A percentile compares a stretch with the other conserved stretches of the same genome.
Conservation (phyloP, 2,888 invertebrate genomes). For the Eupithecia tripunctaria region DNA sequence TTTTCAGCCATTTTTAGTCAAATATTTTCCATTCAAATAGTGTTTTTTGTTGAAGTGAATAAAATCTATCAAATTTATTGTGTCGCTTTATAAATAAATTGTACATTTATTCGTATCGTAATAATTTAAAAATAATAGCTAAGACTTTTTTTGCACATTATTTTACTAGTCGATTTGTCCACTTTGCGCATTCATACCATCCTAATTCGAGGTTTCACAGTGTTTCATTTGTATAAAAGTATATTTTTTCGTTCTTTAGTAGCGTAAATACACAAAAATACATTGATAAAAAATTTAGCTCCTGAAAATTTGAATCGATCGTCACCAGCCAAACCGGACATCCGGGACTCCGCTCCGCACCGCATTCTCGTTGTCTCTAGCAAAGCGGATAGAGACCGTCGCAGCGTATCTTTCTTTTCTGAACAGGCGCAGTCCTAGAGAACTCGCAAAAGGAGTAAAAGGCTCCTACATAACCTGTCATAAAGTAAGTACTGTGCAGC, state of each 20-base stretch:
- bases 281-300: constrained; percentile 42
- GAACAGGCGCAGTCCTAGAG: constrained; percentile 84
- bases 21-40: constrained; percentile 76
- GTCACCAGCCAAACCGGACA: constrained; percentile 68
- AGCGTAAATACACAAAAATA: constrained; percentile 26
- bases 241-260: constrained; percentile 32
- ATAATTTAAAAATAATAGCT: constrained; percentile 39
- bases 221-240: constrained; percentile 43
- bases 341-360: constrained; percentile 80
- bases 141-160: constrained; percentile 41
- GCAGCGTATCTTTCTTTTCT: constrained; percentile 83
- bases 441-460: constrained; percentile 85
- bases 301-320: constrained; percentile 61
- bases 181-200: constrained; percentile 42
- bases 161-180: constrained; percentile 43
- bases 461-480: constrained; percentile 85
- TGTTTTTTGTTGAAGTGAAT: constrained; percentile 65
- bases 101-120: constrained; percentile 55
- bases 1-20: constrained; percentile 81
- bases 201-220: constrained; percentile 41
- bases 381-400: constrained; percentile 78
- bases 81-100: constrained; percentile 69
- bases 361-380: constrained; percentile 80
- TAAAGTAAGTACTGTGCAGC: constrained; percentile 80
- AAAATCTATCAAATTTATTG: constrained; percentile 75